Conservation (phyloP, 1,140 invertebrate genomes). For the Brachionus paranguensis region DNA sequence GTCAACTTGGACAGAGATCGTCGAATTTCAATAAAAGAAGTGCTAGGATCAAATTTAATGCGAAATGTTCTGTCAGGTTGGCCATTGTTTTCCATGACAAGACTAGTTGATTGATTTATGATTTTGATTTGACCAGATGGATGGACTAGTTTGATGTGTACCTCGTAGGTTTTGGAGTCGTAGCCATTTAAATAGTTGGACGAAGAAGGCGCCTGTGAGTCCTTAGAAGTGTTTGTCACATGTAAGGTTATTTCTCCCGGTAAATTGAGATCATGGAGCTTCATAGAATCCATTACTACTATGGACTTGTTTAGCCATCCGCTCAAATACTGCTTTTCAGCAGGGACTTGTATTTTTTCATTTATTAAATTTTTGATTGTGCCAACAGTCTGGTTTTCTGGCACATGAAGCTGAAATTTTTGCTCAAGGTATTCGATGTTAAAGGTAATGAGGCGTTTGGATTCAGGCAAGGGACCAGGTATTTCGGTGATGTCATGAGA, state of each 20-base stretch:
- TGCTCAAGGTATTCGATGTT: slow-evolving; percentile 18
- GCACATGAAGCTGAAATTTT: slow-evolving; percentile 1
- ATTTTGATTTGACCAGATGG: background rate
- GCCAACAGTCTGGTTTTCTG: background rate
- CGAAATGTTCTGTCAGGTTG: background rate
- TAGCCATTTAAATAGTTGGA: background rate
- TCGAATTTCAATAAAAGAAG: slow-evolving; percentile 11
- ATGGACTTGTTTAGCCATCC: slow-evolving; percentile 14
- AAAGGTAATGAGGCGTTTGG: background rate
- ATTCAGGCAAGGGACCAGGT: background rate
- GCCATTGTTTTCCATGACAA: background rate
- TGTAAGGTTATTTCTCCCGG: background rate
- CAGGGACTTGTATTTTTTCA: background rate
- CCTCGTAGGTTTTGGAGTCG: slow-evolving; percentile 3
- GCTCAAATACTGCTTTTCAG: background rate
- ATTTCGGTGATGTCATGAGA: background rate
- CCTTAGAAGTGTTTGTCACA: background rate
- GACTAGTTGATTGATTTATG: background rate
- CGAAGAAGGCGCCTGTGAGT: background rate
- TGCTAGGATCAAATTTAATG: background rate
- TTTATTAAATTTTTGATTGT: slow-evolving; percentile 19
- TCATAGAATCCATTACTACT: background rate
- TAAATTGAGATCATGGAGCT: slow-evolving; percentile 2
- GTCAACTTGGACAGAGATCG: background rate
- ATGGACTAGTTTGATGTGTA: background rate